Percentiles rank a stretch among this genome's conserved stretches.
phyloP scores from a whole-genome alignment of 2,888 invertebrate genomes.

The Tipula vernalis region DNA sequence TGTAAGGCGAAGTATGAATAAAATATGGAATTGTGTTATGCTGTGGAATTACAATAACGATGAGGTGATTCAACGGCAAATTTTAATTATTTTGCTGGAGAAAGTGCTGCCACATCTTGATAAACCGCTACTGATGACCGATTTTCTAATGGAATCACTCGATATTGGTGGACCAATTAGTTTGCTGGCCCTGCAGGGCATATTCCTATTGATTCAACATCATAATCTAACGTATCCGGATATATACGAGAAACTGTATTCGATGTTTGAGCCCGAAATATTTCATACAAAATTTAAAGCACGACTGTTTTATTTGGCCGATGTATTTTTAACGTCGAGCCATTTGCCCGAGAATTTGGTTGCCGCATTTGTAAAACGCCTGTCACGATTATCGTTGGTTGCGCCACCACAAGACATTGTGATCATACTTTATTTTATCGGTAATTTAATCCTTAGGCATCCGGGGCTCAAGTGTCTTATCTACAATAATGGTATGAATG shows the following conservation, averaged over 20 bases:
- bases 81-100: slow-evolving; percentile 70
- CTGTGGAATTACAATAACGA: slow-evolving; percentile 53
- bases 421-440: slow-evolving; percentile 67
- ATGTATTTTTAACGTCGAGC: slow-evolving; percentile 76
- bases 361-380: slow-evolving; percentile 84
- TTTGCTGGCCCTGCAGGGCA: slow-evolving; percentile 81
- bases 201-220: slow-evolving; percentile 76
- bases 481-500: slow-evolving; percentile 35
- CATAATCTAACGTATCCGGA: slow-evolving; percentile 93
- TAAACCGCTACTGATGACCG: slow-evolving; percentile 73
- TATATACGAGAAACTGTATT: slow-evolving; percentile 89
- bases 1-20: slow-evolving; percentile 48
- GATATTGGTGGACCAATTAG: slow-evolving; percentile 78
- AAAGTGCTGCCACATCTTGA: slow-evolving; percentile 66
- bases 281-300: slow-evolving; percentile 84
- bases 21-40: slow-evolving; percentile 65
- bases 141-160: slow-evolving; percentile 83
- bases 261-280: slow-evolving; percentile 82
- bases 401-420: slow-evolving; percentile 71
- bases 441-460: slow-evolving; percentile 76
- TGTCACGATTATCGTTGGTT: slow-evolving; percentile 69
- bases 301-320: slow-evolving; percentile 75
- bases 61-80: slow-evolving; percentile 56
- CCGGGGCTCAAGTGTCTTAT: slow-evolving; percentile 61
- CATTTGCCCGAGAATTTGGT: slow-evolving; percentile 84